Evolutionary conservation across 2,113 vertebrate species (phyloP), one percentile per base, ranked within the genome.

Genomic region (Hippoglossus stenolepis): DNA sequence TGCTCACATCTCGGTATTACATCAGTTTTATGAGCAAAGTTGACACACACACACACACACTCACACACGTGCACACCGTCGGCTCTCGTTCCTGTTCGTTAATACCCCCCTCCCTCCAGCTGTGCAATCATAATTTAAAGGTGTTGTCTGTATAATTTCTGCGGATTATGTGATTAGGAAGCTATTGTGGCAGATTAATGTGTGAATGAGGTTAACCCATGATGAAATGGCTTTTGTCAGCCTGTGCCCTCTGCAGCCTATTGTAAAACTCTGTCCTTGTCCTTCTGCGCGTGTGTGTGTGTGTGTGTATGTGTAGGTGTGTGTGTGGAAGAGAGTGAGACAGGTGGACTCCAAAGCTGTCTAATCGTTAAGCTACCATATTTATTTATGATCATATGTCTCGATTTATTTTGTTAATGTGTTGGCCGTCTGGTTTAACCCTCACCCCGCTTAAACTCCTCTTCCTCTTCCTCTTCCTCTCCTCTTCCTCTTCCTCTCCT

Each of bases 221-320:
- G 84, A 93, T 93, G 90, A 93, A 93, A 93, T 93, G 92, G 90
- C 89, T 90, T 92, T 92, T 93, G 89, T 93, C 92, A 82, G 87
- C 87, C 83, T 28, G 67, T 89, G 87, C 86, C 88, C 92, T 90
- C 84, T 69, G 73, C 65, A 75, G 73, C 56, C 72, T 70, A 77
- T 86, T 87, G 85, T 68, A 40, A 35, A 47, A 70, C 76, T 76
- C 53, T 62, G 87, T 79, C 82, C 79, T 90, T 86, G 89, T 82
- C 75, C 77, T 69, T 83, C 68, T 81, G 7, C 70, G 73, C 12
- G 3, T 0, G 14, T 65, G 49, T 70, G 49, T 57, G 57, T 65
- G 51, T 24, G 58, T 59, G 75, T 31, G 31, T 31, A 6, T 70
- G 47, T 57, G 57, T 64, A 31, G 20, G 58, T 58, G 75, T 53